Conservation (phyloP, 2,797 vertebrate genomes). For the Spea hammondii region DNA sequence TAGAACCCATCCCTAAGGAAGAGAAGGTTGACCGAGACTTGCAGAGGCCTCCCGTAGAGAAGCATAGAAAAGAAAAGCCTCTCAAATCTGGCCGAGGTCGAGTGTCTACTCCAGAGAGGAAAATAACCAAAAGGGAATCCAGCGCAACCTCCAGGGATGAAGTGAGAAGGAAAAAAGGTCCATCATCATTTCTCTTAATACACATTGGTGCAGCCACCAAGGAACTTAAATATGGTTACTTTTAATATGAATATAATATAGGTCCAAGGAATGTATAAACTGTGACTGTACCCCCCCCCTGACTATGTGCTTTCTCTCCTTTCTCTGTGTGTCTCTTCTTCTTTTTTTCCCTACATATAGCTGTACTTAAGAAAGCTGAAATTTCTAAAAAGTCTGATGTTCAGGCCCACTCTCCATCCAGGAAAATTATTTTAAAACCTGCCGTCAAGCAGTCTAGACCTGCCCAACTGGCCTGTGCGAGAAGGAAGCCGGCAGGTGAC, state of each 20-base stretch:
- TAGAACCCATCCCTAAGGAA: constrained; percentile 78
- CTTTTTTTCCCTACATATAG: constrained; percentile 78
- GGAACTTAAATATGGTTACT: constrained; percentile 7
- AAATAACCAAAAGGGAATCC: constrained; percentile 88
- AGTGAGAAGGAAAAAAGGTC: constrained; percentile 99
- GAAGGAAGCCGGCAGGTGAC: constrained; percentile 98
- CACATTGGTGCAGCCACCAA: constrained; percentile 9
- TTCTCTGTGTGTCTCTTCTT: constrained; percentile 13
- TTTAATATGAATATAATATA: background rate
- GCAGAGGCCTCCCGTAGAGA: constrained; percentile 79
- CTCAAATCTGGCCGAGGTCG: constrained; percentile 84
- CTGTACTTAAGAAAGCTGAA: constrained; percentile 96
- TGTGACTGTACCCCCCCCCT: constrained; percentile 65
- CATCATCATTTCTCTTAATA: constrained; percentile 64
- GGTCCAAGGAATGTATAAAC: constrained; percentile 25
- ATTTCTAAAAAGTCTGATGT: constrained; percentile 92
- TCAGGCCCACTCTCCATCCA: constrained; percentile 91
- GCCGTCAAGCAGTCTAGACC: constrained; percentile 90
- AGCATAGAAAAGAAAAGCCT: constrained; percentile 85
- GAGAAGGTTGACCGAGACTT: constrained; percentile 76
- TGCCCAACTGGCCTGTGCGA: constrained; percentile 90
- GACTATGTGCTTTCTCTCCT: constrained; percentile 77
- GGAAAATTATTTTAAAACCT: constrained; percentile 90
- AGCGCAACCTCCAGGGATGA: constrained; percentile 90
- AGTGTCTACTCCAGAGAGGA: constrained; percentile 93